These are phyloP conservation scores for Congeria kusceri DNA, from an alignment of 2,888 invertebrate species.

Conservation along the genomic window DNA sequence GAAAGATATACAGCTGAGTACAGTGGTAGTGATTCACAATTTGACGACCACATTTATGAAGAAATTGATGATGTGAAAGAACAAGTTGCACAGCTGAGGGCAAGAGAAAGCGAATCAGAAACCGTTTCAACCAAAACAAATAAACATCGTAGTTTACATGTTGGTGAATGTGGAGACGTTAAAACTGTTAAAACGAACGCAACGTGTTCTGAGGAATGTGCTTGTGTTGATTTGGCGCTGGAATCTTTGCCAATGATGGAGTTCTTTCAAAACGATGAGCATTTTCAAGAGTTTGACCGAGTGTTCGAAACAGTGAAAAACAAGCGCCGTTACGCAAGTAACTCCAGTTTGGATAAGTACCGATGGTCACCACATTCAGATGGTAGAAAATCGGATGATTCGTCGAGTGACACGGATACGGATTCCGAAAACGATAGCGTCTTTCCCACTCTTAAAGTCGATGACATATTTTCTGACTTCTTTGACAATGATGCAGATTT, in stretches of 20 bases:
- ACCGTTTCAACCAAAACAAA: neutral
- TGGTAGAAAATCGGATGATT: constrained; percentile 33
- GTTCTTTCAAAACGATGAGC: constrained; percentile 79
- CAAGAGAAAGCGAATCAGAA: constrained; percentile 19
- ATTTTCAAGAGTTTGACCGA: constrained; percentile 81
- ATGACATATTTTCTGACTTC: constrained; percentile 79
- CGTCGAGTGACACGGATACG: constrained; percentile 27
- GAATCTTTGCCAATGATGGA: constrained; percentile 73
- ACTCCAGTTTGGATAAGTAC: constrained; percentile 66
- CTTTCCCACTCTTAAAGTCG: constrained; percentile 59
- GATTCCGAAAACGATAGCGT: constrained; percentile 51
- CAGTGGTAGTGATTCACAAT: neutral
- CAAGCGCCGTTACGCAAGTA: constrained; percentile 66
- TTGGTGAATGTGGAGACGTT: neutral
- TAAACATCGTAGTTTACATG: too few species aligned
- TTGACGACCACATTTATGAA: constrained; percentile 17
- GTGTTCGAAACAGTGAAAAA: constrained; percentile 80
- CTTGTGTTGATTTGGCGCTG: constrained; percentile 23
- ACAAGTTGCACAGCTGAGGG: constrained; percentile 1
- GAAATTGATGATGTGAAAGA: constrained; percentile 18
- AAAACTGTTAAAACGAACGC: neutral
- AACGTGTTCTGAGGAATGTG: neutral
- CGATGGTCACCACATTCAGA: constrained; percentile 62
- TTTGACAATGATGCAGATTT: constrained; percentile 81
- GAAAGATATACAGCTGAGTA: neutral